Evolutionary conservation across 2,888 invertebrate species (phyloP).

Genomic region (Patella ulyssiponensis): DNA sequence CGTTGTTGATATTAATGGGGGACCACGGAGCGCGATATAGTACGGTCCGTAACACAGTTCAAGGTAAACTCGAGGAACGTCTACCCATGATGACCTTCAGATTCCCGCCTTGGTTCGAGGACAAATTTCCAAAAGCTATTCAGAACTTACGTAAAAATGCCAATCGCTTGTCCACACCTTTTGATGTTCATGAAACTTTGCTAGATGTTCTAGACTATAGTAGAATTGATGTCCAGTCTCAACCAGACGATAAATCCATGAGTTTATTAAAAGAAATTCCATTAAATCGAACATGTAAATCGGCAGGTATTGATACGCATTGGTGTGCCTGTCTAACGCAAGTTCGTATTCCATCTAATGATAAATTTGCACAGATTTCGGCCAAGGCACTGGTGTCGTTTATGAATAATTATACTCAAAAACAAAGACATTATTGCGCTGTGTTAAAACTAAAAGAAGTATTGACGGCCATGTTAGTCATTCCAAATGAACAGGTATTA

Average conservation of each 20-base stretch:
- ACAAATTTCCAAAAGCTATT: conserved; percentile 44
- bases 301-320: conserved; percentile 59
- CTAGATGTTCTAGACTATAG: conserved; percentile 62
- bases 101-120: conserved; percentile 57
- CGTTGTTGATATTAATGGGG: conserved; percentile 62
- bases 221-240: conserved; percentile 21
- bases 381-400: conserved; percentile 42
- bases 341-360: conserved; percentile 41
- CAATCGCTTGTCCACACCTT: conserved; percentile 60
- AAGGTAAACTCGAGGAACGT: conserved; percentile 67
- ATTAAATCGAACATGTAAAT: conserved; percentile 57
- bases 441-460: conserved; percentile 40
- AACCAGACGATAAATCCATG: conserved; percentile 44
- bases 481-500: conserved; percentile 60
- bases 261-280: conserved; percentile 61
- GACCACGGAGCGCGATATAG: conserved; percentile 68
- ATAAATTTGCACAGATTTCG: conserved; percentile 47
- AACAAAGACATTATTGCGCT: conserved; percentile 45
- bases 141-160: conserved; percentile 54
- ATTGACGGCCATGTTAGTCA: conserved; percentile 43
- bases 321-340: conserved; percentile 67
- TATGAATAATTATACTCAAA: conserved; percentile 48
- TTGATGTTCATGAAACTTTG: conserved; percentile 66
- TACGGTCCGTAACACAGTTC: conserved; percentile 55
- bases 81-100: conserved; percentile 64